A percentile compares a stretch with the other conserved stretches of the same genome.
phyloP scores from a whole-genome alignment of 2,797 vertebrate genomes.

The Catostomus latipinnis region DNA sequence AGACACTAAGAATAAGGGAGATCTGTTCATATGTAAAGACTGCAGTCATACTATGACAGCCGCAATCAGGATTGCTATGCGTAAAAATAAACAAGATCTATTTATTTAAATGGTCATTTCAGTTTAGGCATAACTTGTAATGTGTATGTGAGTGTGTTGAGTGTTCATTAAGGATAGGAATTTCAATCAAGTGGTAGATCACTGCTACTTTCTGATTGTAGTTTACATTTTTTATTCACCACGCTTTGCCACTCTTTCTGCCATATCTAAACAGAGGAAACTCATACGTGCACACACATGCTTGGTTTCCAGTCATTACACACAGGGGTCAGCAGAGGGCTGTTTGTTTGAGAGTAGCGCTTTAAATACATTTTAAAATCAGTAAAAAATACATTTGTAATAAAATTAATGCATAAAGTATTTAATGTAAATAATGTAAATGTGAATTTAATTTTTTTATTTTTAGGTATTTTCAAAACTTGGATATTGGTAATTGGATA shows the following conservation, averaged over 20 bases:
- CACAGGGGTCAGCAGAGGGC: constrained; percentile 56
- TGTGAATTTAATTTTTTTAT: not conserved
- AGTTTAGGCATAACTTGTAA: constrained; percentile 23
- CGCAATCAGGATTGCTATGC: constrained; percentile 30
- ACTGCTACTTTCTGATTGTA: constrained; percentile 26
- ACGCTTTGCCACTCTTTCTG: constrained; percentile 2
- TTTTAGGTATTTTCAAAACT: not conserved
- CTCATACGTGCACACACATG: not conserved
- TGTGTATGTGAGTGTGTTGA: not conserved
- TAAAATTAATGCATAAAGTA: too few relatives aligned
- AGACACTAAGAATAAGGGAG: not conserved
- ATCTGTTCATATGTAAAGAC: constrained; percentile 7
- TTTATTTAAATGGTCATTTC: constrained; percentile 18
- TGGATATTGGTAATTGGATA: not conserved
- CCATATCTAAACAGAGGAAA: not conserved
- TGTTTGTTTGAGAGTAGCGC: not conserved
- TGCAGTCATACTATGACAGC: constrained; percentile 10
- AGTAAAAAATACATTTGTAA: too few relatives aligned
- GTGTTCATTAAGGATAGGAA: constrained; percentile 25
- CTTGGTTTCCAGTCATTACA: constrained; percentile 33
- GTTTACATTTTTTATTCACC: constrained; percentile 32
- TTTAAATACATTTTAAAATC: not conserved
- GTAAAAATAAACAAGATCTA: constrained; percentile 29
- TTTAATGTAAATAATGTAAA: too few relatives aligned
- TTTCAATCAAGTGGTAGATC: constrained; percentile 31